A percentile compares a stretch with the other conserved stretches of the same genome.
Conservation (phyloP, 2,113 vertebrate species). For the Corvus cornix region DNA sequence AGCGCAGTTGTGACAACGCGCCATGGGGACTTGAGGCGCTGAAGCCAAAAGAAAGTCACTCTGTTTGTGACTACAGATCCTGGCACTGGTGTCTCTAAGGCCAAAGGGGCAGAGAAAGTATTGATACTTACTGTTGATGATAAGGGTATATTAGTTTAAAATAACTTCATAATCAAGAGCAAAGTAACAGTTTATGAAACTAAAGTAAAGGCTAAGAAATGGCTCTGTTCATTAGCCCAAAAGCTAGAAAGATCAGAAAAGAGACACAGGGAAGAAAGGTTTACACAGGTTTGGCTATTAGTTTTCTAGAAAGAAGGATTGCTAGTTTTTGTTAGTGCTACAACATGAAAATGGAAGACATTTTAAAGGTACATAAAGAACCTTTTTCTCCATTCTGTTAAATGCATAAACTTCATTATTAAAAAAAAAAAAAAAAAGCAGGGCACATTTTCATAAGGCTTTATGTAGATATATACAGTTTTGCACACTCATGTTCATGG, state of each 20-base stretch:
- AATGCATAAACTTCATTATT: not conserved
- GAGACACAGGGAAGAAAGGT: not conserved
- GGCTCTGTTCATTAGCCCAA: not conserved
- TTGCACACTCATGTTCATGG: not conserved
- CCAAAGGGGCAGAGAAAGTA: not conserved
- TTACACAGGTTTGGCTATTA: not conserved
- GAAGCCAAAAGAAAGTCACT: not conserved
- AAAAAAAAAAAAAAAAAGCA: no score
- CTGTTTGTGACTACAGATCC: not conserved
- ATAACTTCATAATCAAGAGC: not conserved
- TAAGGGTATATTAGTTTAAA: not conserved
- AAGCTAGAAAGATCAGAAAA: not conserved
- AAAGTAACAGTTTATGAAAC: not conserved
- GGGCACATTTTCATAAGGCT: fast-evolving
- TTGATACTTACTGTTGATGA: fast-evolving
- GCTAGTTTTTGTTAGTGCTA: not conserved
- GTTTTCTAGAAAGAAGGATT: not conserved
- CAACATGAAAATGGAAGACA: not conserved
- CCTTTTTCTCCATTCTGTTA: not conserved
- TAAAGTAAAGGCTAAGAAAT: not conserved
- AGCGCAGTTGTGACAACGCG: fast-evolving
- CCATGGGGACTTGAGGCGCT: not conserved
- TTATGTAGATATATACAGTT: not conserved
- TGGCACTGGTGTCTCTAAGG: not conserved
- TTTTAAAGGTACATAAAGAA: not conserved